Conservation (phyloP, 2,888 invertebrate species). For the Brachyopa scutellaris region DNA sequence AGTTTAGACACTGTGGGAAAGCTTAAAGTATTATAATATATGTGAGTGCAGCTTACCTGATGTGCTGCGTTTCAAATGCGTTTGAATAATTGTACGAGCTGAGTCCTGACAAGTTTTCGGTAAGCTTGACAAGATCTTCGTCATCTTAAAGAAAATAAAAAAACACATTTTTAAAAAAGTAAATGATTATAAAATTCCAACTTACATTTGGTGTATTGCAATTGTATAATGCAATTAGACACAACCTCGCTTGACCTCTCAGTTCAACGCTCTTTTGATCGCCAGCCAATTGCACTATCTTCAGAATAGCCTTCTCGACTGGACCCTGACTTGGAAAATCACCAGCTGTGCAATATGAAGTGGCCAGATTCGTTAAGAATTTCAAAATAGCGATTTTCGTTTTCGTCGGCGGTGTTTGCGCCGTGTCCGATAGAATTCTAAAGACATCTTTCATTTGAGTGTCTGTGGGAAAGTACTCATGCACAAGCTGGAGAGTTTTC, state of each 20-base stretch:
- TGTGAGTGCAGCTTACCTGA: conserved; percentile 78
- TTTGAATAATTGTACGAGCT: conserved; percentile 88
- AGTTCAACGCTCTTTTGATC: conserved; percentile 88
- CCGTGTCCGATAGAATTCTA: conserved; percentile 93
- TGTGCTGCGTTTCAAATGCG: conserved; percentile 87
- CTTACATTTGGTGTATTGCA: conserved; percentile 89
- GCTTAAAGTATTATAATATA: background rate
- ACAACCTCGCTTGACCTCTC: conserved; percentile 86
- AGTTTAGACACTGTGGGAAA: conserved; percentile 33
- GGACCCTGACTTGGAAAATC: conserved; percentile 81
- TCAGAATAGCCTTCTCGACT: conserved; percentile 87
- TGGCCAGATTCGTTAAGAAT: conserved; percentile 87
- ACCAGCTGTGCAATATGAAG: conserved; percentile 84
- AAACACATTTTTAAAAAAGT: background rate
- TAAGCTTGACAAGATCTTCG: conserved; percentile 88
- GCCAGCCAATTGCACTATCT: conserved; percentile 87
- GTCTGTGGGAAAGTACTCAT: conserved; percentile 87
- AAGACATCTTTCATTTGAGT: conserved; percentile 86
- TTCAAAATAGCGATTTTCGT: conserved; percentile 90
- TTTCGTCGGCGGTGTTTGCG: conserved; percentile 94
- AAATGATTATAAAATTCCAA: conserved; percentile 42
- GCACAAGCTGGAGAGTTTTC: conserved; percentile 90
- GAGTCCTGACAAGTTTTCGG: conserved; percentile 89
- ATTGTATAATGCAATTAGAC: conserved; percentile 93
- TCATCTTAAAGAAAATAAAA: conserved; percentile 85